A percentile compares a stretch with the other conserved stretches of the same genome.
Conservation (phyloP, 2,888 invertebrate species). For the Lycia hirtaria region DNA sequence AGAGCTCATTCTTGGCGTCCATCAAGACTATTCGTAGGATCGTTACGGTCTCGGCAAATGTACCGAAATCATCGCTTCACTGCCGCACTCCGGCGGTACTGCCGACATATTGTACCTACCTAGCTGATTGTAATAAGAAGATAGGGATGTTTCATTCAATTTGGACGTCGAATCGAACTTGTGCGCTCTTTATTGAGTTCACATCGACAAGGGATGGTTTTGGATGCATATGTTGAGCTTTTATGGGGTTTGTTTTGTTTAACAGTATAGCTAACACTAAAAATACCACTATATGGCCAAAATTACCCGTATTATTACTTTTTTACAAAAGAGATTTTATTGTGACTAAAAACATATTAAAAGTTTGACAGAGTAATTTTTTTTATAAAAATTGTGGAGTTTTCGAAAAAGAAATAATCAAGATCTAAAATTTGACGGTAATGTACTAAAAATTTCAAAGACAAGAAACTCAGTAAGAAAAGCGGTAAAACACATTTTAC, state of each 20-base stretch:
- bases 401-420: not conserved
- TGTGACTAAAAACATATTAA: too few relatives aligned
- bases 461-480: conserved; percentile 33
- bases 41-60: conserved; percentile 88
- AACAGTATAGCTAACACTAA: not conserved
- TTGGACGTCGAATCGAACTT: conserved; percentile 49
- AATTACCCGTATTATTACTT: not conserved
- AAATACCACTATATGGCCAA: not conserved
- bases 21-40: conserved; percentile 87
- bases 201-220: conserved; percentile 4
- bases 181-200: conserved; percentile 14
- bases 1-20: conserved; percentile 87
- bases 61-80: conserved; percentile 85
- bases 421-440: conserved; percentile 7
- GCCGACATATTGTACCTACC: conserved; percentile 79
- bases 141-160: conserved; percentile 70
- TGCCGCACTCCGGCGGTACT: conserved; percentile 63
- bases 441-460: conserved; percentile 18
- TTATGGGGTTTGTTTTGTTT: not conserved
- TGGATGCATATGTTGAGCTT: not conserved
- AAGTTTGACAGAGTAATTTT: too few relatives aligned
- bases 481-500: conserved; percentile 47
- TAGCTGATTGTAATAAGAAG: conserved; percentile 64
- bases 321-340: too few relatives aligned
- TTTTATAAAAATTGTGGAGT: not conserved